Base-by-base conservation (phyloP, 2,888 invertebrate species). In the Dryobotodes eremita region DNA sequence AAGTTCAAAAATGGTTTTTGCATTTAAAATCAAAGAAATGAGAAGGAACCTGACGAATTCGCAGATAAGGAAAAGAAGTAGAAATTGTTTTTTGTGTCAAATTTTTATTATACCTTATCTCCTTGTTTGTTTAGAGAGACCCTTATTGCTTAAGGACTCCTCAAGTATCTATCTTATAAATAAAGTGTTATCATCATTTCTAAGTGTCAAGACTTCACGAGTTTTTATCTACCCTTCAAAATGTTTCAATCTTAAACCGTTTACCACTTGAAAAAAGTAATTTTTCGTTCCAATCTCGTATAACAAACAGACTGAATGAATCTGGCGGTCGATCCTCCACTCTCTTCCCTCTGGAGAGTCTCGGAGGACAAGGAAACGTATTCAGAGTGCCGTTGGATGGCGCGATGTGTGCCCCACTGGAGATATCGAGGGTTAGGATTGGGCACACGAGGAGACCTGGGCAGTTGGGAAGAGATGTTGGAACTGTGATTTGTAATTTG, bases 331-430 rank as follows among this genome's bases (percentile, higher is more conserved):
- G 83, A 76, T 88, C 74, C 75, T 82, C 82, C 80, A 73, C 86
- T 86, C 82, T 80, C 46, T 77, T 46, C 85, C 55, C 85, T 79
- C 59, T 65, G 23, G 79, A 71, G 80, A 85, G 87, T 87, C 89
- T 83, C 88, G 36, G 75, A 88, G 90, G 90, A 89, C 90, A 86
- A 86, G 88, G 89, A 88, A 88, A 88, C 90, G 89, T 89, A 89
- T 92, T 91, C 91, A 89, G 88, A 86, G 86, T 84, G 79, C 86
- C 84, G 79, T 76, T 82, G 86, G 84, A 82, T 87, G 85, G 88
- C 82, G 88, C 76, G 86, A 85, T 87, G 86, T 90, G 90, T 88
- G 88, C 85, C 88, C 88, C 89, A 86, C 89, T 91, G 80, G 83
- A 88, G 85, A 83, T 89, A 91, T 91, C 90, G 91, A 90, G 88